phyloP scores from a whole-genome alignment of 2,113 vertebrate species.

The Phrynosoma blainvillii region DNA sequence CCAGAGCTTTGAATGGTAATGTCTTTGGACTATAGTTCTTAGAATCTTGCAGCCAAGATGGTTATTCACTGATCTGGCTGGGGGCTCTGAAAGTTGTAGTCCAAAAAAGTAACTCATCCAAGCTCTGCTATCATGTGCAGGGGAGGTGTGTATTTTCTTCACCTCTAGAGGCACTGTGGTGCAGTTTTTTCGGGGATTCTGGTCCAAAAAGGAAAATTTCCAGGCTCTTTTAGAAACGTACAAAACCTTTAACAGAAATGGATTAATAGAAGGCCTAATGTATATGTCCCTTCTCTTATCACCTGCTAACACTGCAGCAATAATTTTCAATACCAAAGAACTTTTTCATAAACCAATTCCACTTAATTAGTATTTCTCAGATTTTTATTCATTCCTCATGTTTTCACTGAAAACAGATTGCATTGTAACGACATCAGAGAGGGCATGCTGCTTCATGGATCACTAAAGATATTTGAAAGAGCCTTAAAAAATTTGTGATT shows the following conservation, averaged over 20 bases:
- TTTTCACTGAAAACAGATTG: constrained; percentile 32
- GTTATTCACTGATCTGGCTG: too few species aligned
- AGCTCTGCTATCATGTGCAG: too few species aligned
- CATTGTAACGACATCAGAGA: constrained; percentile 34
- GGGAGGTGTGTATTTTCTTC: too few species aligned
- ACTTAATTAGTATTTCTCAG: constrained; percentile 30
- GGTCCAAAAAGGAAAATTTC: too few species aligned
- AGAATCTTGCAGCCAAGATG: too few species aligned
- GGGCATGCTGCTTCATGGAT: constrained; percentile 26
- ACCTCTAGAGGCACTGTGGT: too few species aligned
- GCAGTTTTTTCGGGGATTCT: too few species aligned
- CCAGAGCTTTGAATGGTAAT: too few species aligned
- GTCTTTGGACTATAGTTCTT: too few species aligned
- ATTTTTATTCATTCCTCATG: neutral
- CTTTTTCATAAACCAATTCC: constrained; percentile 13
- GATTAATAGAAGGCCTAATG: neutral
- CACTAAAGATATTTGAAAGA: constrained; percentile 8
- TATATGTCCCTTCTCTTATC: neutral
- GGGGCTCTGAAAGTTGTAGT: too few species aligned
- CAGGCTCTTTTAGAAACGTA: neutral
- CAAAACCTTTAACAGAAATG: neutral
- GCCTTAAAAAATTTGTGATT: neutral
- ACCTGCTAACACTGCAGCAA: neutral
- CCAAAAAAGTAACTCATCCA: too few species aligned
- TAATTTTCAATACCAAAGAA: neutral